These are phyloP conservation scores for Trichechus manatus DNA, from an alignment of 2,113 vertebrate species.

Conservation along the genomic window DNA sequence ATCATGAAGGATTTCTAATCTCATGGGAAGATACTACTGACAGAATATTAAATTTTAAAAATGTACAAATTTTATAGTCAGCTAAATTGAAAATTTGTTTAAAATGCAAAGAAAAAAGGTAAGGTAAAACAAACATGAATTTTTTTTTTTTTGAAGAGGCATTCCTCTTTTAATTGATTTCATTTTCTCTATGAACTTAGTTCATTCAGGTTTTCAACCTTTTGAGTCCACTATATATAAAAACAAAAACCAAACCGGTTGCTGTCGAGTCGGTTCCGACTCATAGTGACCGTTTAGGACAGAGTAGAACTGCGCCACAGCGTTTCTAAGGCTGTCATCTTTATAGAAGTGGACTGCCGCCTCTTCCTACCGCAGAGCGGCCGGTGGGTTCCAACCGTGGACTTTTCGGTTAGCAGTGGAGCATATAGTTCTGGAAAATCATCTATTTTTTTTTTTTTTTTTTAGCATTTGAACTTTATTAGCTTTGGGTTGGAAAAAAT, in stretches of 20 bases:
- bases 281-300: no score
- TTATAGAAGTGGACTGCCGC: no score
- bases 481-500: conserved; percentile 4
- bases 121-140: neutral
- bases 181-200: neutral
- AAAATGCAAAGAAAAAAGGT: neutral
- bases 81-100: neutral
- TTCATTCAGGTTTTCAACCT: neutral
- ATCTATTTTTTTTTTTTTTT: neutral
- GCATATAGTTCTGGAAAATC: neutral
- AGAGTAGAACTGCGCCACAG: no score
- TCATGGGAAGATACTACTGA: neutral
- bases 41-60: neutral
- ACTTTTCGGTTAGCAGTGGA: no score
- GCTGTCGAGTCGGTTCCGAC: no score
- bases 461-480: neutral
- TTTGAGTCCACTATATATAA: neutral
- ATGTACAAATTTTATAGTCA: neutral
- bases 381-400: no score
- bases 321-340: no score
- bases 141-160: neutral
- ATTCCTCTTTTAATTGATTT: neutral
- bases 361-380: no score
- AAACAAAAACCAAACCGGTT: no score
- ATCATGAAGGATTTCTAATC: neutral